These are phyloP conservation scores for Staurois parvus DNA, from an alignment of 2,797 vertebrate species.

Conservation along the genomic window DNA sequence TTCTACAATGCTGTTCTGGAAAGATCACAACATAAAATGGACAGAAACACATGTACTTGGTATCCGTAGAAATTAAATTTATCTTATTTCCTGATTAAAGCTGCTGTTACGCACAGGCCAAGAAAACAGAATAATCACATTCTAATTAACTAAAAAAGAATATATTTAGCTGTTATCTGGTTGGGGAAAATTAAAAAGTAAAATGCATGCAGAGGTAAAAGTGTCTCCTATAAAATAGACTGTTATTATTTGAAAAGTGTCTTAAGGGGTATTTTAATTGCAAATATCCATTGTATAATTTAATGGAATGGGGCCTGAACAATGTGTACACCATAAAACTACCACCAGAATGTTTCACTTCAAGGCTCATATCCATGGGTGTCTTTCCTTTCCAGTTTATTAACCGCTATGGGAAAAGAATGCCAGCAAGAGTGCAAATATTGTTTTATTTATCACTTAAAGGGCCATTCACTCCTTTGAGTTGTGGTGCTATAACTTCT, in stretches of 20 bases:
- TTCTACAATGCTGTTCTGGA: background rate
- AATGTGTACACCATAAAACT: background rate
- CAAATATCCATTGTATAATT: background rate
- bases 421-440: too few species aligned
- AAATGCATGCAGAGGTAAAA: background rate
- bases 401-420: too few species aligned
- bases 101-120: background rate
- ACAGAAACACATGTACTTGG: background rate
- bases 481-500: too few species aligned
- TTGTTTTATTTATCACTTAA: too few species aligned
- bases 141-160: slow-evolving; percentile 4
- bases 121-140: background rate
- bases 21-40: background rate
- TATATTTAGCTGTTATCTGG: slow-evolving; percentile 6
- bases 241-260: background rate
- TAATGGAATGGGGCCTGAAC: background rate
- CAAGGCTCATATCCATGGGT: background rate
- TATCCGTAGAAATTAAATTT: background rate
- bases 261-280: background rate
- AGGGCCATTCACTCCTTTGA: too few species aligned
- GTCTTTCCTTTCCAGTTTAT: background rate
- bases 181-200: slow-evolving; percentile 5
- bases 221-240: background rate
- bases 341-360: background rate
- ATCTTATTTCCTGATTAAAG: background rate